A percentile compares a stretch with the other conserved stretches of the same genome.
Evolutionary conservation across 2,888 invertebrate species (phyloP).

Genomic region (Melanophora roralis): DNA sequence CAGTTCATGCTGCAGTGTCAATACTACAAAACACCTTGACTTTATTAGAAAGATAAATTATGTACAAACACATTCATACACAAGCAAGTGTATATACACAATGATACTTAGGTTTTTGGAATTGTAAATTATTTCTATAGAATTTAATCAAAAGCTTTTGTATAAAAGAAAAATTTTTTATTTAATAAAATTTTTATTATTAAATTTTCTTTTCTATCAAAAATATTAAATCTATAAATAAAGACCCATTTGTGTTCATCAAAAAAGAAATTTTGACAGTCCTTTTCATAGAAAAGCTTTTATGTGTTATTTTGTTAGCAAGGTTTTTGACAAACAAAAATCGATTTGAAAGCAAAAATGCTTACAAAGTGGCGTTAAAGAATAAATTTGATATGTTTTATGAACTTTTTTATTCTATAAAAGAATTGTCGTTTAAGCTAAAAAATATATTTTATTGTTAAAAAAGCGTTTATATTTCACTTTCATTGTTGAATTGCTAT

Average conservation of each 20-base stretch:
- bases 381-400: background rate
- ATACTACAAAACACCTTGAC: slow-evolving; percentile 55
- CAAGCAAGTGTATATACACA: background rate
- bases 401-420: background rate
- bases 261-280: background rate
- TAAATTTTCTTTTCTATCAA: background rate
- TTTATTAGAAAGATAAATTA: slow-evolving; percentile 13
- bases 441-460: slow-evolving; percentile 23
- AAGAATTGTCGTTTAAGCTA: slow-evolving; percentile 25
- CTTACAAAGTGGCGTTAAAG: background rate
- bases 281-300: background rate
- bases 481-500: slow-evolving; percentile 8
- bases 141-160: background rate
- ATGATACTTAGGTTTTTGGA: no score
- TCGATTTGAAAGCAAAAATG: background rate
- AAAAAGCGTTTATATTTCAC: slow-evolving; percentile 35
- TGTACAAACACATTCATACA: background rate
- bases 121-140: background rate
- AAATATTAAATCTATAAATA: no score
- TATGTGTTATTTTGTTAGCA: background rate
- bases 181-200: slow-evolving; percentile 1
- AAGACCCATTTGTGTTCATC: no score
- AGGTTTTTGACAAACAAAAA: background rate
- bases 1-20: slow-evolving; percentile 59
- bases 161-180: slow-evolving; percentile 3